Evolutionary conservation across 2,113 vertebrate genomes (phyloP).

Genomic region (Myotis davidii): DNA sequence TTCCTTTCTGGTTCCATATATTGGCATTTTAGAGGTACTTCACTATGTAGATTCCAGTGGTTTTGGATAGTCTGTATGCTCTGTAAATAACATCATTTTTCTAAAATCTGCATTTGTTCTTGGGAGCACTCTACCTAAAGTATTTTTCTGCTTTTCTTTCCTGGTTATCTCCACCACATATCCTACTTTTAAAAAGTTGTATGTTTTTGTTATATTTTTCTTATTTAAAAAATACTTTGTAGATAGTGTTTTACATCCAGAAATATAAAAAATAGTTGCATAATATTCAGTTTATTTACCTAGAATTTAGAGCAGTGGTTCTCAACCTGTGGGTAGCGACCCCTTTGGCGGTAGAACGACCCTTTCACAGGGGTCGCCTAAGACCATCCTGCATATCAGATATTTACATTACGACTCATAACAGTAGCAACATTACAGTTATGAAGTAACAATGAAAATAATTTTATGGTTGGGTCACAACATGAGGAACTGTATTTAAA

Average conservation of each 20-base stretch:
- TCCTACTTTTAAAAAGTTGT: background rate
- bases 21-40: background rate
- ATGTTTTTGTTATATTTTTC: background rate
- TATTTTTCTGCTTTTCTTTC: background rate
- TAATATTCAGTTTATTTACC: background rate
- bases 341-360: no score
- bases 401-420: no score
- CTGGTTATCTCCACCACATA: background rate
- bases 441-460: no score
- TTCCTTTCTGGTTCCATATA: background rate
- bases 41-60: background rate
- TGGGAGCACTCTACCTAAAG: background rate
- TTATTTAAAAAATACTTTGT: background rate
- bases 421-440: no score
- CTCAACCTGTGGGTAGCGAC: no score
- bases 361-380: no score
- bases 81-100: background rate
- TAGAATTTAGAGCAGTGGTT: background rate
- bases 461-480: no score
- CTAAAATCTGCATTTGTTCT: background rate
- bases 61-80: background rate
- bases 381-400: no score
- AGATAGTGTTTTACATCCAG: background rate
- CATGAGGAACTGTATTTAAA: no score
- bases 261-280: background rate